A percentile compares a stretch with the other conserved stretches of the same genome.
Evolutionary conservation across 1,140 invertebrate species (phyloP).

Genomic region (Drosophila burlai): DNA sequence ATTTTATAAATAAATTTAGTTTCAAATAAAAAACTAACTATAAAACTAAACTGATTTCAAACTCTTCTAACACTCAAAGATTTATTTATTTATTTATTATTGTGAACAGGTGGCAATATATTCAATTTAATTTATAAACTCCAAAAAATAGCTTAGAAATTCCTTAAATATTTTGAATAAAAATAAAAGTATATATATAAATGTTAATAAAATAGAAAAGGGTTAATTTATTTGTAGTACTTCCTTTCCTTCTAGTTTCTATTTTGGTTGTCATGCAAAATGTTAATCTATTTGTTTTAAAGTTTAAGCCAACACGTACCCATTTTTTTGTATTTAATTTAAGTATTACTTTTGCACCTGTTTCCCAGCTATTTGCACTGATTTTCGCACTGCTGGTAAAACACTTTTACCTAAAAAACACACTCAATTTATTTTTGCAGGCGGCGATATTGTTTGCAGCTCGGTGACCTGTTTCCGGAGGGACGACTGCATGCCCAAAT

Average conservation of each 20-base stretch:
- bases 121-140: too few relatives aligned
- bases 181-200: too few relatives aligned
- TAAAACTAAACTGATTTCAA: too few relatives aligned
- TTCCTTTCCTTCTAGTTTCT: background rate
- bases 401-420: slow-evolving; percentile 6
- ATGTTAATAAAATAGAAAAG: too few relatives aligned
- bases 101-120: too few relatives aligned
- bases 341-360: background rate
- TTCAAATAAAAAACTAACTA: too few relatives aligned
- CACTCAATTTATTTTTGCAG: slow-evolving; percentile 53
- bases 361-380: background rate
- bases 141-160: too few relatives aligned
- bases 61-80: too few relatives aligned
- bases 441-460: slow-evolving; percentile 91
- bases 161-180: too few relatives aligned
- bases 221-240: too few relatives aligned
- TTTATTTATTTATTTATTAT: too few relatives aligned
- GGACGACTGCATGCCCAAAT: slow-evolving; percentile 89
- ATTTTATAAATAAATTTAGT: too few relatives aligned
- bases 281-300: background rate
- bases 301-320: background rate
- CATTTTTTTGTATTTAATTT: background rate
- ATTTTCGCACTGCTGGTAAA: background rate
- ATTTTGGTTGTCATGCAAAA: background rate
- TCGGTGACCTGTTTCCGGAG: slow-evolving; percentile 90